These are phyloP conservation scores for Dromococcyx pavoninus DNA, from an alignment of 2,797 vertebrate species.

Conservation along the genomic window DNA sequence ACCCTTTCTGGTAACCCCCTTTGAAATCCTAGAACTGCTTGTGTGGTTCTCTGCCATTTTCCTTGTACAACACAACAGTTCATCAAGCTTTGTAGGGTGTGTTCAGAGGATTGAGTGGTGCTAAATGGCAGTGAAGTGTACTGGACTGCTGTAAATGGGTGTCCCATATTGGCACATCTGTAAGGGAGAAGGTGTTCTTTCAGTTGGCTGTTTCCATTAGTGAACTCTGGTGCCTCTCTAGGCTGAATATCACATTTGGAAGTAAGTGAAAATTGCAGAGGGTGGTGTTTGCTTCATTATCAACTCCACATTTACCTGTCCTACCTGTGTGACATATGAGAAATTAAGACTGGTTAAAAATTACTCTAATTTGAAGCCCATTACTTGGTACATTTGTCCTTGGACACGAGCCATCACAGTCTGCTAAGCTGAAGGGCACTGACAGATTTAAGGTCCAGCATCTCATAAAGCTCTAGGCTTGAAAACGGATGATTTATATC, in stretches of 20 bases:
- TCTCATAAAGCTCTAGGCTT: conserved; percentile 1
- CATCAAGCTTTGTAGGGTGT: not conserved
- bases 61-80: not conserved
- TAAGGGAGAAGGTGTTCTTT: not conserved
- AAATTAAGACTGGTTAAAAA: not conserved
- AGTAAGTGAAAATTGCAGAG: not conserved
- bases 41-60: not conserved
- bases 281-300: not conserved
- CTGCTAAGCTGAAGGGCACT: conserved; percentile 9
- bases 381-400: not conserved
- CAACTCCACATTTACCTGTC: not conserved
- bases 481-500: not conserved
- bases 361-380: not conserved
- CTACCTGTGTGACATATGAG: not conserved
- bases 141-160: not conserved
- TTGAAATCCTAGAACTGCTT: not conserved
- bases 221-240: not conserved
- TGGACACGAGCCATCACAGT: not conserved
- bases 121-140: not conserved
- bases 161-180: not conserved
- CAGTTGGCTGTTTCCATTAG: not conserved
- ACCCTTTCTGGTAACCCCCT: not conserved
- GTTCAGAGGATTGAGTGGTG: not conserved
- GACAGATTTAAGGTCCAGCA: conserved; percentile 7
- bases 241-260: not conserved